These are phyloP conservation scores for Cephalopterus ornatus DNA, from an alignment of 2,113 vertebrate genomes.

Conservation along the genomic window DNA sequence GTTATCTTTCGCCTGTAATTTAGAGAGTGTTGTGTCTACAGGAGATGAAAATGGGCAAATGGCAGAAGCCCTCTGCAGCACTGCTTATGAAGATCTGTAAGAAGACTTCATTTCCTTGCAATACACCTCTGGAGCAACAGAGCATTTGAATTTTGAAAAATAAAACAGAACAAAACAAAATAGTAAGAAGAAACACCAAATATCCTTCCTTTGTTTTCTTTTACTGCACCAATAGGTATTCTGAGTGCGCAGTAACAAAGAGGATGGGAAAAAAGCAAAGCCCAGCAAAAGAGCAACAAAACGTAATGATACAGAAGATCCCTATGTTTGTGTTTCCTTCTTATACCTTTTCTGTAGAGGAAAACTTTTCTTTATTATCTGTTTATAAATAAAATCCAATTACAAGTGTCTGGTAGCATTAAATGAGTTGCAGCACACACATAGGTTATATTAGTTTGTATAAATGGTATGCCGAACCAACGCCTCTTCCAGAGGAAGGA, in stretches of 20 bases:
- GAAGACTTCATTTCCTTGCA: background rate
- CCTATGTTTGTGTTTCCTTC: background rate
- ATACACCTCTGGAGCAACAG: background rate
- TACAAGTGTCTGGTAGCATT: background rate
- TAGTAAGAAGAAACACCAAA: background rate
- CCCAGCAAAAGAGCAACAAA: background rate
- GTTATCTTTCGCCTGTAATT: background rate
- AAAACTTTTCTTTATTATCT: background rate
- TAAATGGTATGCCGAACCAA: background rate
- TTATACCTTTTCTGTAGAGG: background rate
- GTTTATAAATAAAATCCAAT: background rate
- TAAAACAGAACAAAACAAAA: background rate
- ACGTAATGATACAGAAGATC: background rate
- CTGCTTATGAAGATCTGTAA: background rate
- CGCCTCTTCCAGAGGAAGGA: background rate
- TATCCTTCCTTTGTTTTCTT: constrained; percentile 5
- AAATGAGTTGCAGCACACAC: background rate
- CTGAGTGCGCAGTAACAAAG: background rate
- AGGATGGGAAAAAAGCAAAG: background rate
- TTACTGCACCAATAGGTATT: background rate
- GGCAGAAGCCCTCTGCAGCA: background rate
- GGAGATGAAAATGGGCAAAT: background rate
- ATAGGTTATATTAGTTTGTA: background rate
- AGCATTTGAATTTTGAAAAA: background rate
- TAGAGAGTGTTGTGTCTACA: background rate